Conservation (phyloP, 2,797 vertebrate species). For the Pipistrellus pygmaeus region DNA sequence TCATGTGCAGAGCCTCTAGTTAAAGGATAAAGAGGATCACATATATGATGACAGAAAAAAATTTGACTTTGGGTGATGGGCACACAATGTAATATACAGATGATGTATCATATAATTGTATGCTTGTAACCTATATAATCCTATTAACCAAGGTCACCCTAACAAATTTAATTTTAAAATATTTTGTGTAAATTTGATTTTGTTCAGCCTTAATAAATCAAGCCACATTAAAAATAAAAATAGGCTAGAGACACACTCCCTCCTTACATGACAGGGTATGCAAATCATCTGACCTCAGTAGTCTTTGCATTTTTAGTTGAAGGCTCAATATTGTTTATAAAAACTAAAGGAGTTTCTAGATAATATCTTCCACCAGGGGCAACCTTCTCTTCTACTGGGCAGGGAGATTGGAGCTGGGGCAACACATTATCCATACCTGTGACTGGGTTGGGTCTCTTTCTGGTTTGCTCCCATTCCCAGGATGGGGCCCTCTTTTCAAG, state of each 20-base stretch:
- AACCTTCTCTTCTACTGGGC: neutral
- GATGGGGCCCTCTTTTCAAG: neutral
- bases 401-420: neutral
- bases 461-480: neutral
- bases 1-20: too few species aligned
- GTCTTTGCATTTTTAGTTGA: constrained; percentile 6
- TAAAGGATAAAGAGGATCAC: neutral
- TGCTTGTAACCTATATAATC: neutral
- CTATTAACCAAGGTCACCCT: neutral
- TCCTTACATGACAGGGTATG: neutral
- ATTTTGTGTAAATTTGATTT: neutral
- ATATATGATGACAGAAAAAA: neutral
- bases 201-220: neutral
- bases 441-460: neutral
- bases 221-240: neutral
- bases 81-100: neutral
- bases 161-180: neutral
- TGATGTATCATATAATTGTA: neutral
- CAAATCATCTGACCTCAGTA: neutral
- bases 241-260: neutral
- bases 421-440: neutral
- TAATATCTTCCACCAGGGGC: neutral
- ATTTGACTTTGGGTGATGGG: neutral
- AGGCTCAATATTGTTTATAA: neutral
- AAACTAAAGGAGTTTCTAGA: neutral